Evolutionary conservation across 2,797 vertebrate genomes (phyloP).

Genomic region (Capromys pilorides): DNA sequence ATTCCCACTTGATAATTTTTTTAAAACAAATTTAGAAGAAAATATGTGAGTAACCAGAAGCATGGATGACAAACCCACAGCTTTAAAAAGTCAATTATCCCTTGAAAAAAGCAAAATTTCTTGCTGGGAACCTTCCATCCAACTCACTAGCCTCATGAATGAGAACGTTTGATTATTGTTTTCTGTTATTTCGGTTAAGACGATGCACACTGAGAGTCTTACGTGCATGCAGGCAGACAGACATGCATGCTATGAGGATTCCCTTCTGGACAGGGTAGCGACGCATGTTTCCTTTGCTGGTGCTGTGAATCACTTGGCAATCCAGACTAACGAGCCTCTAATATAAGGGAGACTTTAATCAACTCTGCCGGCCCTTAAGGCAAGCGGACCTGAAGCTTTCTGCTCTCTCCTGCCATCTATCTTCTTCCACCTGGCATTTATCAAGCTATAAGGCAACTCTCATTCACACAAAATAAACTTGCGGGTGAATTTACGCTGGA

Average conservation of each 20-base stretch:
- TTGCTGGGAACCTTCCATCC: background rate
- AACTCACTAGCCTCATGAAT: background rate
- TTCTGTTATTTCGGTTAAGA: background rate
- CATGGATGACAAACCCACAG: background rate
- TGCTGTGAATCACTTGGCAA: background rate
- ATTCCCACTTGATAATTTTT: background rate
- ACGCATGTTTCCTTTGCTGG: background rate
- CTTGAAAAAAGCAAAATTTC: background rate
- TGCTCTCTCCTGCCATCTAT: constrained; percentile 10
- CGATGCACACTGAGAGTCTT: background rate
- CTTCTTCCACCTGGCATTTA: constrained; percentile 41
- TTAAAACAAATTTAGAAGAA: background rate
- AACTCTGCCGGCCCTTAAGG: constrained; percentile 22
- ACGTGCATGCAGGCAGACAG: background rate
- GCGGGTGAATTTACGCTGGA: constrained; percentile 68
- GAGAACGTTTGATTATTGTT: constrained; percentile 16
- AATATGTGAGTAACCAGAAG: background rate
- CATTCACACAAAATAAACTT: constrained; percentile 63
- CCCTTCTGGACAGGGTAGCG: background rate
- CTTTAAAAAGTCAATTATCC: background rate
- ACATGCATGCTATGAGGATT: background rate
- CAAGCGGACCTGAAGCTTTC: background rate
- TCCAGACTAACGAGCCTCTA: constrained; percentile 41
- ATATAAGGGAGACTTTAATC: constrained; percentile 19
- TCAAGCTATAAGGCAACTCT: constrained; percentile 53